A percentile compares a stretch with the other conserved stretches of the same genome.
Evolutionary conservation across 2,888 invertebrate genomes (phyloP).

Genomic region (Aphidius colemani): DNA sequence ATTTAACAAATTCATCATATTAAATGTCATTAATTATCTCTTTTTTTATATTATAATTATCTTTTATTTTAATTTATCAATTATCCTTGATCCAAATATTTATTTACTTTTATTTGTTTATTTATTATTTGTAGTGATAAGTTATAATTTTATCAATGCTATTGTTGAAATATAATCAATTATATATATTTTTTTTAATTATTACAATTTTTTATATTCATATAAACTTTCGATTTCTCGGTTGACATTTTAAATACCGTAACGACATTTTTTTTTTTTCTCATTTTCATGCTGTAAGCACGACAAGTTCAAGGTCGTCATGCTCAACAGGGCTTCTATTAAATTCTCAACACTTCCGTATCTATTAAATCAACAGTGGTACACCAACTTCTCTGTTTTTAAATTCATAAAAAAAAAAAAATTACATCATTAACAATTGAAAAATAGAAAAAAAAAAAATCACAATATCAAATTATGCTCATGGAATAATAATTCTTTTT

Average conservation of each 20-base stretch:
- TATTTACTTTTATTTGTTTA: background rate
- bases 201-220: slow-evolving; percentile 3
- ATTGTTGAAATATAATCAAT: background rate
- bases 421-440: background rate
- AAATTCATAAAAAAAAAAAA: background rate
- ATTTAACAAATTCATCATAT: no score
- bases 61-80: background rate
- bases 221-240: slow-evolving; percentile 19
- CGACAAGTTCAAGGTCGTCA: slow-evolving; percentile 48
- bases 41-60: background rate
- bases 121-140: background rate
- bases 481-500: background rate
- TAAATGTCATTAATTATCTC: background rate
- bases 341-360: slow-evolving; percentile 33
- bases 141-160: background rate
- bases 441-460: background rate
- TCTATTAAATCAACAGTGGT: slow-evolving; percentile 24
- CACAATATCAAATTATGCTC: background rate
- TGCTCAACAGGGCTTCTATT: slow-evolving; percentile 37
- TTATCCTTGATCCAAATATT: background rate
- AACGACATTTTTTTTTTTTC: slow-evolving; percentile 7
- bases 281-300: slow-evolving; percentile 25
- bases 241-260: slow-evolving; percentile 11
- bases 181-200: background rate
- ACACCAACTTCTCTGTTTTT: background rate